Percentiles rank a stretch among this genome's conserved stretches.
Evolutionary conservation across 2,797 vertebrate genomes (phyloP).

Genomic region (Arnoldichthys spilopterus): DNA sequence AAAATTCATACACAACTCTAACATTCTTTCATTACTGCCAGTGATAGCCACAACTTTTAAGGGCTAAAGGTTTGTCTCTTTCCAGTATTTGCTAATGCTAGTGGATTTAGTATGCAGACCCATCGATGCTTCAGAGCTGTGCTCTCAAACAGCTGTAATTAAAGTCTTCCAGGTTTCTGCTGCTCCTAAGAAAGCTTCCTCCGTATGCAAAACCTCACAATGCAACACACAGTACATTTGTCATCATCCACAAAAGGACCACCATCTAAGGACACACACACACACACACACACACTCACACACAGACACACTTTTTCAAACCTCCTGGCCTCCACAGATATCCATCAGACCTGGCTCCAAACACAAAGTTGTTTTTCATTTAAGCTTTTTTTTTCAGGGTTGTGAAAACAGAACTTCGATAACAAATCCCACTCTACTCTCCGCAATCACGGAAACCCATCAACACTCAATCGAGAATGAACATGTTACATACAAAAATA

Average conservation of each 20-base stretch:
- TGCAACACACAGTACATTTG: not conserved
- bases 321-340: conserved; percentile 41
- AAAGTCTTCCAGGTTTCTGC: not conserved
- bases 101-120: not conserved
- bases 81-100: not conserved
- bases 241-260: conserved; percentile 14
- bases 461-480: conserved; percentile 23
- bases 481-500: conserved; percentile 32
- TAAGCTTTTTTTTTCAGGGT: conserved; percentile 34
- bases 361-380: conserved; percentile 52
- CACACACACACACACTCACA: not conserved
- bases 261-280: conserved; percentile 3
- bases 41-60: too few relatives aligned
- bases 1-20: too few relatives aligned
- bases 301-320: conserved; percentile 7
- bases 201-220: not conserved
- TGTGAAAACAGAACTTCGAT: conserved; percentile 51
- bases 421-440: conserved; percentile 43
- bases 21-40: too few relatives aligned
- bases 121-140: not conserved
- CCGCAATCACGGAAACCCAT: conserved; percentile 31
- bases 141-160: too few relatives aligned
- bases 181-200: not conserved
- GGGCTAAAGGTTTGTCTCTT: too few relatives aligned
- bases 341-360: conserved; percentile 50